Evolutionary conservation across 1,140 invertebrate genomes (phyloP), one percentile per base, ranked within the genome.

Genomic region (Pteromalus puparum): DNA sequence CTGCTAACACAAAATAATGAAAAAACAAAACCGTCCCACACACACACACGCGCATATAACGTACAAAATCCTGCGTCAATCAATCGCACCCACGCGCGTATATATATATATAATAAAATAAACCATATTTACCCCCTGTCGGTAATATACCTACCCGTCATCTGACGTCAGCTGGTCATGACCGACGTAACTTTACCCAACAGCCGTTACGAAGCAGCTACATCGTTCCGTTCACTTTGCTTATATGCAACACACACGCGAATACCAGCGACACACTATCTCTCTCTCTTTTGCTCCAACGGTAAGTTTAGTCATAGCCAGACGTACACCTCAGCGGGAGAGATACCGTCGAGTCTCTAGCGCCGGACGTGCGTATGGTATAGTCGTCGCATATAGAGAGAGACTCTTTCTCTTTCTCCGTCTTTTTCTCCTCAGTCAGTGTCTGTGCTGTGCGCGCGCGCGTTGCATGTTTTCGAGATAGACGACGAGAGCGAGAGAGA

Each of bases 131-230:
- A 61, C 6, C 48, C 48, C 12, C 15, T 7, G 53, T 0, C 38
- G 38, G 18, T 61, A 61, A 61, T 2, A n/a, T 61, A n/a, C 4
- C 53, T n/a, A 61, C 53, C 24, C 26, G 67, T 70, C 24, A 70
- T 0, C 65, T 4, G n/a, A 26, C 65, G 65, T 67, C 65, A 67
- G 5, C 5, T 21, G 30, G 34, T 73, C 72, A 73, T 18, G 34
- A 30, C 4, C 7, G 21, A 38, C 26, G 67, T 30, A 34, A 70
- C 72, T 30, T 73, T 73, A 73, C 72, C 72, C 72, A 73, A 73
- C 34, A 73, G 72, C 72, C 72, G 72, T 73, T 73, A 73, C 72
- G 18, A n/a, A 70, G 24, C 28, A 34, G 6, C n/a, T n/a, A n/a
- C n/a, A n/a, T 73, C 30, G 28, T 7, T 34, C 72, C 30, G 28